Base-by-base conservation (phyloP, 2,797 vertebrate genomes). In the Cuculus canorus region DNA sequence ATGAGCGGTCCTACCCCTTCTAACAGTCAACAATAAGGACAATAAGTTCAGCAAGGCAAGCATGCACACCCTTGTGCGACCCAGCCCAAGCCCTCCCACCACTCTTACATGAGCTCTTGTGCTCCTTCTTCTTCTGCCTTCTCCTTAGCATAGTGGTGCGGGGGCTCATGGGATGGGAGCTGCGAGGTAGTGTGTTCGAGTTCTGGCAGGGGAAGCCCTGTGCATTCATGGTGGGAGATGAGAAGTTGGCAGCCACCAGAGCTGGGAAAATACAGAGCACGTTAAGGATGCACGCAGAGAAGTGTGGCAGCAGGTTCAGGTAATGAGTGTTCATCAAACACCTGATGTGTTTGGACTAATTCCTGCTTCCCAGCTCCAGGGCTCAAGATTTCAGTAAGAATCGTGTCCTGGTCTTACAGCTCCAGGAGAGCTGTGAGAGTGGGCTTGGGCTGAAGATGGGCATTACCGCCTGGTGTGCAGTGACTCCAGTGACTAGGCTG, bases 151-250 rank as follows among this genome's bases (percentile, higher is more conserved):
- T 97, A 13, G 99, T 99, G 95, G 99, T 98, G 11, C 98, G 98
- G 14, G 99, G 99, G 79, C 99, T 99, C 98, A 99, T 99, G 94
- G 99, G 99, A 75, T 98, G 98, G 23, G 98, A 93, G 45, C 98
- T 98, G 33, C 98, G 97, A 77, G 99, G 98, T 94, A 99, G 97
- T 4, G 99, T 99, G 97, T 98, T 98, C 18, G 99, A 98, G 93
- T 98, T 98, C 97, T 99, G 98, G 92, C 98, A 98, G 72, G 98
- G 98, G 94, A 99, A 98, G 47, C 98, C 98, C 4, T 99, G 99
- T 1, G 96, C 95, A 6, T 98, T 99, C 77, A 98, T 98, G 30
- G 98, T 98, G 41, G 98, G 98, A 3, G 99, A 99, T 2, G 99
- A 99, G 96, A 99, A 99, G 93, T 98, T 99, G 95, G 98, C 98